Base-by-base conservation (phyloP, 1,140 invertebrate species). In the Hormaphis cornu region DNA sequence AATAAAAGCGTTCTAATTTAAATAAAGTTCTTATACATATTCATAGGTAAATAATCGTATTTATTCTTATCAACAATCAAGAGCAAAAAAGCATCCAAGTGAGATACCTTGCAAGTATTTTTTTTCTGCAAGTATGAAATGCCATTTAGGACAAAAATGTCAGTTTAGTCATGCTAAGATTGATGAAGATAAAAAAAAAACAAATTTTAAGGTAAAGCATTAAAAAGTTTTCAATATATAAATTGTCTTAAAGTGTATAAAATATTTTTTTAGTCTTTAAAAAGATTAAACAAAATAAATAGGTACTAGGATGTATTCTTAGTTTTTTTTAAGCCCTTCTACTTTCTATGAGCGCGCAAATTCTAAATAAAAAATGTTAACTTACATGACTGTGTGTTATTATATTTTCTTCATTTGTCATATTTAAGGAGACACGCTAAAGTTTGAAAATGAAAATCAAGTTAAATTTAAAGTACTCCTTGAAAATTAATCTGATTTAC, bases 21-120 rank as follows among this genome's bases (percentile, higher is more conserved):
- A 66, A n/a, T n/a, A n/a, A n/a, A n/a, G n/a, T 71, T 59, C 73
- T 73, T 74, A 71, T 66, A n/a, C 73, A 73, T 74, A 75, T 69
- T 71, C 78, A 75, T 79, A 81, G 79, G 89, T 90, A 69, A 85
- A 87, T 59, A 86, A 87, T 48, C 92, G 90, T 80, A 84, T 85
- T 9, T 96, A 87, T 79, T 92, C 89, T 18, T 93, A 96, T 78
- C 87, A 91, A 74, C 85, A 85, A 61, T 81, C 86, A 53, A 89
- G 87, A 33, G 86, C 86, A 1, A 85, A 91, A 69, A 96, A 95
- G 88, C 95, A 98, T 82, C n/a, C n/a, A n/a, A 87, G 89, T 74
- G 94, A 97, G 77, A 98, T 96, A 78, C 95, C 95, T 37, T 98
- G 95, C 80, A 97, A 97, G 82, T 97, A 91, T 81, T 97, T 89